Evolutionary conservation across 2,113 vertebrate genomes (phyloP).

Genomic region (Cynoglossus semilaevis): DNA sequence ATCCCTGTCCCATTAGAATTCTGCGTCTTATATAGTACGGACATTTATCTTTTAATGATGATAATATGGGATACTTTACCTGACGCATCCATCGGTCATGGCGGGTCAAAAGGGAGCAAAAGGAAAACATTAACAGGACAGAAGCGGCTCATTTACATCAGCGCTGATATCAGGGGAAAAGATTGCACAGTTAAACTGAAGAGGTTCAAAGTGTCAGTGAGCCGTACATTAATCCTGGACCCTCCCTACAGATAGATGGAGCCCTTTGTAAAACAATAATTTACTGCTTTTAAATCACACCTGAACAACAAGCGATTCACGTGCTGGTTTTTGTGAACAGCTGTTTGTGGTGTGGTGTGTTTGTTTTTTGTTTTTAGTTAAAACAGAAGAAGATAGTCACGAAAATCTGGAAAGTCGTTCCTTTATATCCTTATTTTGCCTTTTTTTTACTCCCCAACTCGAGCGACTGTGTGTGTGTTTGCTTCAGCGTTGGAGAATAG

Average conservation of each 20-base stretch:
- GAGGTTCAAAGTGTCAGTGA: slow-evolving; percentile 46
- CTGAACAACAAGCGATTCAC: not conserved
- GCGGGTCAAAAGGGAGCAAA: slow-evolving; percentile 1
- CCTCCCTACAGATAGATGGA: slow-evolving; percentile 27
- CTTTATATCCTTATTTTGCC: slow-evolving; percentile 22
- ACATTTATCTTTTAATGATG: slow-evolving; percentile 16
- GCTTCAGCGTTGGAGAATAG: slow-evolving; percentile 37
- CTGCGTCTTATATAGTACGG: not conserved
- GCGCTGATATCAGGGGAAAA: slow-evolving; percentile 21
- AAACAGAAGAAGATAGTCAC: slow-evolving; percentile 16
- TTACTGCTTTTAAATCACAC: not conserved
- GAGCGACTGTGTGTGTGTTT: slow-evolving; percentile 17
- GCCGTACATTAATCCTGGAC: slow-evolving; percentile 35
- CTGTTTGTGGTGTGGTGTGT: slow-evolving; percentile 1
- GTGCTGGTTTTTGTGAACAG: not conserved
- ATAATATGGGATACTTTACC: slow-evolving; percentile 7
- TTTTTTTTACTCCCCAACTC: slow-evolving; percentile 22
- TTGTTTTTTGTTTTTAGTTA: slow-evolving; percentile 6
- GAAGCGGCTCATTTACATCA: not conserved
- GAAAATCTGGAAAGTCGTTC: slow-evolving; percentile 22
- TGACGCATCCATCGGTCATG: slow-evolving; percentile 1
- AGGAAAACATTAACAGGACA: not conserved
- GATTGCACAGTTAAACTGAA: slow-evolving; percentile 37
- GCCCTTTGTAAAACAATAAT: slow-evolving; percentile 1
- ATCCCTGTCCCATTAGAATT: not conserved